These are phyloP conservation scores for Suillia variegata DNA, from an alignment of 2,888 invertebrate genomes.

Conservation along the genomic window DNA sequence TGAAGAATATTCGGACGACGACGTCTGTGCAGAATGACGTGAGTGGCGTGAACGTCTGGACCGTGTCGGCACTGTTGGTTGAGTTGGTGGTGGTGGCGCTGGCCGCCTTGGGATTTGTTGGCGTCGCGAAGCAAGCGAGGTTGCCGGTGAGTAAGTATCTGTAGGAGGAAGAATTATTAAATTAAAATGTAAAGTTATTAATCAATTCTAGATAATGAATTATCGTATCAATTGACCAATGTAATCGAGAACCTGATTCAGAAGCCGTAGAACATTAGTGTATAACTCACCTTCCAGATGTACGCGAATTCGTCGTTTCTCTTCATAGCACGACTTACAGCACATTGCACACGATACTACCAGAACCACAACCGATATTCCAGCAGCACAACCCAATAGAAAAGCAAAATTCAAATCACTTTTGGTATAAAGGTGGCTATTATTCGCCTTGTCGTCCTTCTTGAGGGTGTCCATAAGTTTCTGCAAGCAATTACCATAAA, in stretches of 20 bases:
- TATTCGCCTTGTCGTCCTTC: slow-evolving; percentile 10
- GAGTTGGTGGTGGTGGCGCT: not conserved
- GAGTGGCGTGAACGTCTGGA: slow-evolving; percentile 37
- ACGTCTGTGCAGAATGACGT: slow-evolving; percentile 5
- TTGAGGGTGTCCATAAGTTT: slow-evolving; percentile 39
- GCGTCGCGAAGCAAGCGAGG: too few species aligned
- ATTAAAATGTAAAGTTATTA: too few species aligned
- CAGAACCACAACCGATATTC: slow-evolving; percentile 45
- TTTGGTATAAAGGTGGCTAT: slow-evolving; percentile 38
- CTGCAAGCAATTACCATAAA: slow-evolving; percentile 46
- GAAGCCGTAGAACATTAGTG: too few species aligned
- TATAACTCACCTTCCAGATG: too few species aligned
- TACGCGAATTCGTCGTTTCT: too few species aligned
- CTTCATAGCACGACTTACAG: slow-evolving; percentile 43
- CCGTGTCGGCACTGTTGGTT: slow-evolving; percentile 37
- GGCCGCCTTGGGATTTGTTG: not conserved
- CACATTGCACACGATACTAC: slow-evolving; percentile 47
- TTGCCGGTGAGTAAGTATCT: too few species aligned
- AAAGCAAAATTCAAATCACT: slow-evolving; percentile 51
- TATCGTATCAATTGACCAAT: too few species aligned
- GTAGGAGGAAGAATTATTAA: too few species aligned
- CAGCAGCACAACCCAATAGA: slow-evolving; percentile 47
- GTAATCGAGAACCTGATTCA: too few species aligned
- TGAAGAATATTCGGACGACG: slow-evolving; percentile 18
- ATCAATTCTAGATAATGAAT: too few species aligned